A percentile compares a stretch with the other conserved stretches of the same genome.
These are phyloP conservation scores for Catharus ustulatus DNA, from an alignment of 2,797 vertebrate species.

Conservation along the genomic window DNA sequence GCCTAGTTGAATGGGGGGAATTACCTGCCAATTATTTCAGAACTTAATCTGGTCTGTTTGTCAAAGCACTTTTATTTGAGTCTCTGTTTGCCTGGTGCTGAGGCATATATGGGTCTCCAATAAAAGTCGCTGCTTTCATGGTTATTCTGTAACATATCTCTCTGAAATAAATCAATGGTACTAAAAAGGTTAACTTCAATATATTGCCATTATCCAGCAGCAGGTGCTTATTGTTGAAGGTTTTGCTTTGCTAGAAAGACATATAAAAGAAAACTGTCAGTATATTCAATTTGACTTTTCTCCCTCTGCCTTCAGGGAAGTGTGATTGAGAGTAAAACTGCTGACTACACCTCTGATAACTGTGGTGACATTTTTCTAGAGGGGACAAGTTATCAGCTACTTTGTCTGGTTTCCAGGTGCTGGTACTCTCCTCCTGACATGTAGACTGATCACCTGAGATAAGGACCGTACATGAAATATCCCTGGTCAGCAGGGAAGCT, in stretches of 20 bases:
- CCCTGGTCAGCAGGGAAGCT: background rate
- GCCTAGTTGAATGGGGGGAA: background rate
- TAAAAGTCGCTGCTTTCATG: background rate
- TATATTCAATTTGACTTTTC: background rate
- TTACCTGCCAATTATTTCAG: background rate
- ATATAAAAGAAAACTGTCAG: background rate
- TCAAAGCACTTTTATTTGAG: background rate
- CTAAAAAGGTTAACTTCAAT: background rate
- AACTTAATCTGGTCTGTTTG: background rate
- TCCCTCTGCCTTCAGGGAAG: background rate
- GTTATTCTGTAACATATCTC: background rate
- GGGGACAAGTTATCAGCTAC: background rate
- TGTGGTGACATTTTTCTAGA: background rate
- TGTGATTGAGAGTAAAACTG: background rate
- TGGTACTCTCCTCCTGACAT: background rate
- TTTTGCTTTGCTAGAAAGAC: constrained; percentile 1
- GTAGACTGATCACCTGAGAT: background rate
- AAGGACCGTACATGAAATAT: background rate
- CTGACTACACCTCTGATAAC: background rate
- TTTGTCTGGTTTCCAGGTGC: background rate
- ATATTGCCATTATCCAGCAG: background rate
- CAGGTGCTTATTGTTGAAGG: background rate
- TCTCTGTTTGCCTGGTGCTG: background rate
- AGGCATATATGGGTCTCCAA: background rate
- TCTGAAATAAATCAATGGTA: constrained; percentile 2